Conservation (phyloP, 2,888 invertebrate species). For the Nineta flava region DNA sequence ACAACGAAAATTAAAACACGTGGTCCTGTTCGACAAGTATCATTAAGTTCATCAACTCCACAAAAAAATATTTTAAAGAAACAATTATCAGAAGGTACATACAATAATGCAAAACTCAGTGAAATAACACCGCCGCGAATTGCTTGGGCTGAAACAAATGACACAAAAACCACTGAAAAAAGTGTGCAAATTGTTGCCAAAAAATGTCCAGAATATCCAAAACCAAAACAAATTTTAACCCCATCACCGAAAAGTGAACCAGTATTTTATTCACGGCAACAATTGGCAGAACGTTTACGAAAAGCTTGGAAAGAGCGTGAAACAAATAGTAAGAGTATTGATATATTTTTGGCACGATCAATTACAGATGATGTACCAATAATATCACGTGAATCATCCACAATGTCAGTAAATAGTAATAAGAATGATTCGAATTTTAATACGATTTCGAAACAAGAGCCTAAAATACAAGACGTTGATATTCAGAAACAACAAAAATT, state of each 20-base stretch:
- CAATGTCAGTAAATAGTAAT: not conserved
- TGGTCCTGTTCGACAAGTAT: constrained; percentile 21
- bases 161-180: constrained; percentile 9
- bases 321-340: constrained; percentile 38
- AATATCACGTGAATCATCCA: not conserved
- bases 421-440: not conserved
- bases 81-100: constrained; percentile 20
- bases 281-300: constrained; percentile 30
- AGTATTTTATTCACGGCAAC: constrained; percentile 27
- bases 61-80: constrained; percentile 19
- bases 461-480: not conserved
- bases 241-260: constrained; percentile 21
- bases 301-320: constrained; percentile 32
- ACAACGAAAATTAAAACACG: not conserved
- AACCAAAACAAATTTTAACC: constrained; percentile 12
- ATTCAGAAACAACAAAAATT: not conserved
- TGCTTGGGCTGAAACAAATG: constrained; percentile 15
- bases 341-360: constrained; percentile 40
- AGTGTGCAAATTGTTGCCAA: constrained; percentile 21
- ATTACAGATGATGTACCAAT: not conserved
- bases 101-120: not conserved
- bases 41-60: constrained; percentile 18
- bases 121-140: constrained; percentile 11
- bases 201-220: constrained; percentile 18
- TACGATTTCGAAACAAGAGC: not conserved